Evolutionary conservation across 1,140 invertebrate species (phyloP).

Genomic region (Cylas formicarius): DNA sequence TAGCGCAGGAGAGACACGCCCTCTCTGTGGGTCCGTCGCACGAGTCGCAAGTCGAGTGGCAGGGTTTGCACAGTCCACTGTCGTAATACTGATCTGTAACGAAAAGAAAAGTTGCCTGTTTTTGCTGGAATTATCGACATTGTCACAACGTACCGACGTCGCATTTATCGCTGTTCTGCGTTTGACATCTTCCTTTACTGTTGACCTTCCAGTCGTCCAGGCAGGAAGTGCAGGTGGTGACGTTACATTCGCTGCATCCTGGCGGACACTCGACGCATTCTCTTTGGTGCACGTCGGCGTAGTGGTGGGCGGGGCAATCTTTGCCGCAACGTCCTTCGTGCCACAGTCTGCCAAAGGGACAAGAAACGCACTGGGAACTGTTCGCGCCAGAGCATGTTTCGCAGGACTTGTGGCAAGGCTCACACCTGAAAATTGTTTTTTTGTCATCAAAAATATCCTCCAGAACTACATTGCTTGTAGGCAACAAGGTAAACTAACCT

Average conservation of each 20-base stretch:
- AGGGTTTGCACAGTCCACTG: conserved; percentile 57
- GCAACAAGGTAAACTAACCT: conserved; percentile 44
- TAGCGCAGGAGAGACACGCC: conserved; percentile 61
- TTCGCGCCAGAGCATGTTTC: conserved; percentile 73
- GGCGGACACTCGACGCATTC: conserved; percentile 66
- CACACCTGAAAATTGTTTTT: conserved; percentile 54
- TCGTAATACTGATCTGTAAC: conserved; percentile 61
- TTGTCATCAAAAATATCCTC: too few relatives aligned
- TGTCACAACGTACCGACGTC: conserved; percentile 45
- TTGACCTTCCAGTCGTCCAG: conserved; percentile 62
- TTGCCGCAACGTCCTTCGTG: conserved; percentile 57
- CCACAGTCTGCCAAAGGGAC: conserved; percentile 58
- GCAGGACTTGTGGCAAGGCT: conserved; percentile 69
- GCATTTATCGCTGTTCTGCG: conserved; percentile 58
- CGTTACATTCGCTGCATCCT: conserved; percentile 65
- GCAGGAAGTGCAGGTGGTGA: conserved; percentile 60
- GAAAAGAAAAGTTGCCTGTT: not conserved
- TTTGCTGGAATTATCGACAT: not conserved
- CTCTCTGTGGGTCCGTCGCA: conserved; percentile 61
- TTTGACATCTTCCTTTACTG: conserved; percentile 62
- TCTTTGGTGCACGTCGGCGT: conserved; percentile 64
- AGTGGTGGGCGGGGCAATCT: conserved; percentile 63
- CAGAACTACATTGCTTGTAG: not conserved
- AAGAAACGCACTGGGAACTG: conserved; percentile 72
- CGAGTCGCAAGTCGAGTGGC: conserved; percentile 62